A percentile compares a stretch with the other conserved stretches of the same genome.
These are phyloP conservation scores for Labia minor DNA, from an alignment of 2,888 invertebrate species.

Conservation along the genomic window DNA sequence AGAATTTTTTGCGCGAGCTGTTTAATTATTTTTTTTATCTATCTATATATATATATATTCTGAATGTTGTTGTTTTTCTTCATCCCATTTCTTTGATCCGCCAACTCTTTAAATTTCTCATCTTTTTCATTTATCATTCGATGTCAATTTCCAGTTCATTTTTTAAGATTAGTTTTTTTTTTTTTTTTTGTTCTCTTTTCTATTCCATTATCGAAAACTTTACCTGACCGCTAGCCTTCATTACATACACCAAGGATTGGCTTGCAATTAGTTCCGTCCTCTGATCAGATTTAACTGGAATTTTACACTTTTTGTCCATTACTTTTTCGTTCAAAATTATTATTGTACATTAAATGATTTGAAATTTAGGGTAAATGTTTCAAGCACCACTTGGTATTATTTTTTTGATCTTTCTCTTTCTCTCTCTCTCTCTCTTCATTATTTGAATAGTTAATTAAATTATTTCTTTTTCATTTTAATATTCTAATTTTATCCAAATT, in stretches of 20 bases:
- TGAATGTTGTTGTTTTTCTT: too few species aligned
- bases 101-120: background rate
- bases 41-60: too few species aligned
- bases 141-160: conserved; percentile 8
- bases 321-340: background rate
- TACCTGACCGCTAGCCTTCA: background rate
- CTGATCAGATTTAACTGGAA: conserved; percentile 13
- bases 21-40: background rate
- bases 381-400: background rate
- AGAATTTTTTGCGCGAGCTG: background rate
- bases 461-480: background rate
- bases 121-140: conserved; percentile 2
- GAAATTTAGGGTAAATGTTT: background rate
- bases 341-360: background rate
- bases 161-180: background rate
- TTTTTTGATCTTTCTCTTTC: background rate
- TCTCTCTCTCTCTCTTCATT: background rate
- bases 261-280: conserved; percentile 6
- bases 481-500: too few species aligned
- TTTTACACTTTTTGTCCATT: background rate
- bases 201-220: background rate
- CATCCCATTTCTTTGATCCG: background rate
- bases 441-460: background rate
- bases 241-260: conserved; percentile 13
- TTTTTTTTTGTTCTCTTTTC: background rate